Evolutionary conservation across 2,888 invertebrate species (phyloP), one percentile per base, ranked within the genome.

Genomic region (Himalopsyche anomala): DNA sequence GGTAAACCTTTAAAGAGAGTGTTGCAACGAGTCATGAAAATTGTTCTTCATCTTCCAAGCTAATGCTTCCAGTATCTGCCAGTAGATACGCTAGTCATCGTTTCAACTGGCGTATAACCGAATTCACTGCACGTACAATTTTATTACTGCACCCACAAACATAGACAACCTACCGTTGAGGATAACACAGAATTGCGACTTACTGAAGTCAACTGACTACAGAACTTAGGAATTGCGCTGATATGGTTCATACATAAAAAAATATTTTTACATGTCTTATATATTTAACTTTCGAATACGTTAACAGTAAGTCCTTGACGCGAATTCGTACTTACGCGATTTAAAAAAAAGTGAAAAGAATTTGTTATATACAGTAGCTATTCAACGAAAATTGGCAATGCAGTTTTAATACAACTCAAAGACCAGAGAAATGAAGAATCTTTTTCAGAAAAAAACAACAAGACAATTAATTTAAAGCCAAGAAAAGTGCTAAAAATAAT

Each of bases 101-200:
- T 19, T 62, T 62, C 19, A 6, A 62, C 62, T 19, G 62, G 62
- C 28, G 62, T 62, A 62, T 8, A 62, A 62, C 62, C 62, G 85
- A 79, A 88, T 88, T 87, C 88, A 55, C 79, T 51, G 28, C 88
- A 88, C 87, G 87, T 87, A 88, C 84, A 84, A 62, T 88, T 88
- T 88, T 87, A 88, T 88, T 87, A 87, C 87, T 87, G 87, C 88
- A 87, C 83, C 88, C 85, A 87, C 87, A 87, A 88, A 87, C 88
- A 87, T 82, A 87, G 84, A 80, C 83, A 38, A 55, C 81, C 62
- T 36, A 62, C 83, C 69, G 38, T 40, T 19, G 54, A 38, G 38
- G 38, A n/a, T 36, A 54, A 82, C 51, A 19, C 80, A 36, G 83
- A 40, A 83, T 81, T 80, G 84, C 56, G 85, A 81, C 81, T 83